Percentiles rank a stretch among this genome's conserved stretches.
These are phyloP conservation scores for Lateolabrax maculatus DNA, from an alignment of 2,797 vertebrate genomes.

Conservation along the genomic window DNA sequence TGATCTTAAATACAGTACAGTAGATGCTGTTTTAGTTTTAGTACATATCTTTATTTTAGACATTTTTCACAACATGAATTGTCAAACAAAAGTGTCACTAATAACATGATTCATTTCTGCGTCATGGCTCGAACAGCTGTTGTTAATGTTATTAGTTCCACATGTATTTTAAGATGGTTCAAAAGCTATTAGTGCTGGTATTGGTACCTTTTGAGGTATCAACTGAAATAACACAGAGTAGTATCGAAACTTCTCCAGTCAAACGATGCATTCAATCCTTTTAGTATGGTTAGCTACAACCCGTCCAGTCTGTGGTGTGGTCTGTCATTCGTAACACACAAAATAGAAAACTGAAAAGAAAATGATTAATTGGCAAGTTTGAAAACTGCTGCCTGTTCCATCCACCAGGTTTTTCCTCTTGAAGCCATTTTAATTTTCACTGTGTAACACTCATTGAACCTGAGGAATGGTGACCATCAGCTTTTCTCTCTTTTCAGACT, in stretches of 20 bases:
- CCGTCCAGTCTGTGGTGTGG: too few species aligned
- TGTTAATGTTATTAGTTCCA: background rate
- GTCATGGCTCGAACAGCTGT: background rate
- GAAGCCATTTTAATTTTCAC: too few species aligned
- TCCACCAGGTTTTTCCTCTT: background rate
- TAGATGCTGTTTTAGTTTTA: background rate
- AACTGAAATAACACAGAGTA: too few species aligned
- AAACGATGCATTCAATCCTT: too few species aligned
- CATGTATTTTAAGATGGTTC: too few species aligned
- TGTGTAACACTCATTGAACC: background rate
- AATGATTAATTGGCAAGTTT: background rate
- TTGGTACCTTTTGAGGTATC: too few species aligned
- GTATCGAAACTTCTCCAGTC: too few species aligned
- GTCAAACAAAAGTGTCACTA: background rate
- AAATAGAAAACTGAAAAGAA: background rate
- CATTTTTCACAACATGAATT: background rate
- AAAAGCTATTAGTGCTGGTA: too few species aligned
- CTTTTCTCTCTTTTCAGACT: conserved; percentile 9
- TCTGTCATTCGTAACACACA: too few species aligned
- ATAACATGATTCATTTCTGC: background rate
- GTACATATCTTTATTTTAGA: too few species aligned
- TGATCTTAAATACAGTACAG: background rate
- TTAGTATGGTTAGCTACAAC: too few species aligned
- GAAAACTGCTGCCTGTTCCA: background rate
- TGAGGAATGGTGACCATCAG: background rate